These are phyloP conservation scores for Camptogramma bilineatum DNA, from an alignment of 2,888 invertebrate species.

Conservation along the genomic window DNA sequence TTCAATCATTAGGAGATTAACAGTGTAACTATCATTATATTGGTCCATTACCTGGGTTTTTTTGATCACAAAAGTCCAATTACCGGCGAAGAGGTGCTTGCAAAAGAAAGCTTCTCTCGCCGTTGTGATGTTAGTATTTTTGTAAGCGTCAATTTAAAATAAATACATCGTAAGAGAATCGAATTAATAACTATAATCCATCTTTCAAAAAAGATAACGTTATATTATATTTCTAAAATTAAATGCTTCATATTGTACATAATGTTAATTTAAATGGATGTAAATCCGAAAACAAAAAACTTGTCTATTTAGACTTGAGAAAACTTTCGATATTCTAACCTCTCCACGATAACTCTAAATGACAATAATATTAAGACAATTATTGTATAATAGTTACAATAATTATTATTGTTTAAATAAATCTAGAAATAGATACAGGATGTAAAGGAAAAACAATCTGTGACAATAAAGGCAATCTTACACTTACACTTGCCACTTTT, in stretches of 20 bases:
- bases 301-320: constrained; percentile 57
- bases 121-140: constrained; percentile 74
- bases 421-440: constrained; percentile 80
- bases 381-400: constrained; percentile 79
- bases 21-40: constrained; percentile 71
- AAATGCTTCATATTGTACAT: constrained; percentile 85
- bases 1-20: constrained; percentile 65
- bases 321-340: constrained; percentile 67
- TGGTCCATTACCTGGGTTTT: constrained; percentile 74
- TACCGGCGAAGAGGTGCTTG: constrained; percentile 52
- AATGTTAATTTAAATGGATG: constrained; percentile 63
- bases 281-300: constrained; percentile 37
- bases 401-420: constrained; percentile 71
- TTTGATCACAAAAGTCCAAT: constrained; percentile 49
- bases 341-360: constrained; percentile 75
- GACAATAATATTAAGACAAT: constrained; percentile 76
- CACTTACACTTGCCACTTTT: constrained; percentile 57
- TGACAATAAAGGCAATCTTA: constrained; percentile 79
- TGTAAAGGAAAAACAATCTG: constrained; percentile 66
- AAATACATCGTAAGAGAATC: constrained; percentile 72
- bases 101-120: constrained; percentile 57
- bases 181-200: constrained; percentile 63
- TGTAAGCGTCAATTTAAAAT: constrained; percentile 75
- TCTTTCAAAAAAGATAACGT: constrained; percentile 73
- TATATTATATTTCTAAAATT: constrained; percentile 84